Percentiles rank a stretch among this genome's conserved stretches.
These are phyloP conservation scores for Nephrotoma guestfalica DNA, from an alignment of 2,888 invertebrate genomes.

Conservation along the genomic window DNA sequence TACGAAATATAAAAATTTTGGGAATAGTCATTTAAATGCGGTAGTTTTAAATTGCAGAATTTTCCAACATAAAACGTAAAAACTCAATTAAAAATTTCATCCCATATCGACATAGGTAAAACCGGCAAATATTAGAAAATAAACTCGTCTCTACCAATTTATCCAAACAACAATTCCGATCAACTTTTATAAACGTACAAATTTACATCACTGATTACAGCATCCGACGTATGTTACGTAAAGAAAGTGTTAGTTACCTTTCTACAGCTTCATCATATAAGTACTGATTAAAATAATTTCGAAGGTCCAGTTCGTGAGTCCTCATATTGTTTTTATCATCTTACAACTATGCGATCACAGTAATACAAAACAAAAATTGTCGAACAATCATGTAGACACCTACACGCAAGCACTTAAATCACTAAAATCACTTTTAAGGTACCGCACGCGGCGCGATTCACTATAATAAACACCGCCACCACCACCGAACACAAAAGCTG, in stretches of 20 bases:
- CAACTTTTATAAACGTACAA: too few species aligned
- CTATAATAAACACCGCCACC: background rate
- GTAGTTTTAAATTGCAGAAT: too few species aligned
- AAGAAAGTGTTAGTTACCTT: background rate
- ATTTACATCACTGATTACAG: background rate
- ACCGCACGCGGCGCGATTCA: background rate
- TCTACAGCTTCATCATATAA: background rate
- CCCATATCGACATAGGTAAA: too few species aligned
- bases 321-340: background rate
- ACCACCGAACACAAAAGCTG: background rate
- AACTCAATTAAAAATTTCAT: too few species aligned
- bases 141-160: too few species aligned
- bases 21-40: too few species aligned
- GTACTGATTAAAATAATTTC: background rate
- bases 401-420: background rate
- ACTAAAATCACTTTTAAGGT: background rate
- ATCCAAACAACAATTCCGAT: too few species aligned
- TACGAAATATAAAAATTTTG: too few species aligned
- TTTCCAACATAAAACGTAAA: too few species aligned
- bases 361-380: background rate
- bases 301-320: background rate
- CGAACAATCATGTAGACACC: background rate
- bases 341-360: background rate
- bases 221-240: background rate
- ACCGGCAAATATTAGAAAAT: too few species aligned